Evolutionary conservation across 2,888 invertebrate species (phyloP), one percentile per base, ranked within the genome.

Genomic region (Meiosimyza platycephala): DNA sequence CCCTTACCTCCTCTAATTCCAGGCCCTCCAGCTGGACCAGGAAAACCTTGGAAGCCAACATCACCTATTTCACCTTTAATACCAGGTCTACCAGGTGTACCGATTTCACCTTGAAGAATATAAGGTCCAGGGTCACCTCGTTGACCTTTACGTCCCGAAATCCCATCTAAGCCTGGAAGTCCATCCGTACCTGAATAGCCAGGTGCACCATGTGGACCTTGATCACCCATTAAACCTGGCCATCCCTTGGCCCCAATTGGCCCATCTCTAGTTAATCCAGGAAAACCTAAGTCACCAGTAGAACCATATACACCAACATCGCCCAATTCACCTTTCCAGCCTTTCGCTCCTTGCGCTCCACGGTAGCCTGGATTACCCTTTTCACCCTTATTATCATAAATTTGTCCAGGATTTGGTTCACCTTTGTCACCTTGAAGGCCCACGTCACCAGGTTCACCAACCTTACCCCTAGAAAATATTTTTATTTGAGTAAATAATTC

Each of bases 201-300:
- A 6, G 89, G 85, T 5, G 85, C 83, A 64, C 95, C 95, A 52
- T 85, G 88, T 0, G 89, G 90, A 16, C 95, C 93, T 54, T 86
- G 83, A 73, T 90, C 89, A 55, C 95, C 95, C 33, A 88, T 89
- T 63, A 90, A 85, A 50, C 95, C 95, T 1, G 89, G 86, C 76
- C 90, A 89, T 5, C 95, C 95, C 85, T 92, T 93, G 12, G 88
- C 83, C 16, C 95, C 95, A 47, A 85, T 79, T 0, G 88, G 85
- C 28, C 93, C 94, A 13, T 74, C 71, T 4, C 83, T 57, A 72
- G 88, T 84, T 11, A 81, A 82, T 55, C 91, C 91, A 7, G 87
- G 85, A 0, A 82, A 68, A n/a, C 91, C 90, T 1, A 85, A 64
- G 22, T 84, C 81, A 2, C 92, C 92, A 67, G 85, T 83, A 51